Evolutionary conservation across 2,888 invertebrate species (phyloP).

Genomic region (Eumerus sabulonum): DNA sequence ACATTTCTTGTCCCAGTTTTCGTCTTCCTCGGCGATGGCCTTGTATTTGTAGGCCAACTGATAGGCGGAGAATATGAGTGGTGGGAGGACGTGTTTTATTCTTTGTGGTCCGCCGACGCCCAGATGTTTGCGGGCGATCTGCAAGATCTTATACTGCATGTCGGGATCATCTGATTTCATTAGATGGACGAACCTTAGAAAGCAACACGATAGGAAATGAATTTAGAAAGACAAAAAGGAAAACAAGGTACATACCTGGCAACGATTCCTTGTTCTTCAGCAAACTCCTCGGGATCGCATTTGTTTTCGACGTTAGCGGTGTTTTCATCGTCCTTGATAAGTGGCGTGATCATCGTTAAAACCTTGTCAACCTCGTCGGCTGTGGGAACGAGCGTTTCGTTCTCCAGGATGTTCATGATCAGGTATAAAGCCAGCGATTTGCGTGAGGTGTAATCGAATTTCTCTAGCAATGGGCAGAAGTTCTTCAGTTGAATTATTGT

Average conservation of each 20-base stretch:
- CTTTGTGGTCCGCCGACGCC: conserved; percentile 93
- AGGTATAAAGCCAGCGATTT: conserved; percentile 93
- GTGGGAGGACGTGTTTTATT: conserved; percentile 94
- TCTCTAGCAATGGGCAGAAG: conserved; percentile 91
- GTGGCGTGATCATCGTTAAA: conserved; percentile 88
- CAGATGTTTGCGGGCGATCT: conserved; percentile 92
- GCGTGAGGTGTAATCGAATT: conserved; percentile 92
- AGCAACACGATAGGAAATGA: no score
- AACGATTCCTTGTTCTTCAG: conserved; percentile 96
- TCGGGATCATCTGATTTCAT: conserved; percentile 89
- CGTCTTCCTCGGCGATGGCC: conserved; percentile 89
- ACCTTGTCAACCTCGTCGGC: conserved; percentile 93
- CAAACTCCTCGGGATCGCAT: conserved; percentile 93
- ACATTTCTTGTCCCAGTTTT: conserved; percentile 99
- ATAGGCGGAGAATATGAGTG: conserved; percentile 96
- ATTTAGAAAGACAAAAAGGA: neutral
- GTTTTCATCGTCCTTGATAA: conserved; percentile 92
- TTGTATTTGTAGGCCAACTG: conserved; percentile 92
- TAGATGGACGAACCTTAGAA: conserved; percentile 87
- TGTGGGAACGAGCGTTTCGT: conserved; percentile 91
- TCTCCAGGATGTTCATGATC: conserved; percentile 93
- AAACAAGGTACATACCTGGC: conserved; percentile 81
- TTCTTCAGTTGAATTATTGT: conserved; percentile 92
- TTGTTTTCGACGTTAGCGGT: conserved; percentile 80
- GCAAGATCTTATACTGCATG: conserved; percentile 94